Evolutionary conservation across 2,888 invertebrate genomes (phyloP).

Genomic region (Chrysina gloriosa): DNA sequence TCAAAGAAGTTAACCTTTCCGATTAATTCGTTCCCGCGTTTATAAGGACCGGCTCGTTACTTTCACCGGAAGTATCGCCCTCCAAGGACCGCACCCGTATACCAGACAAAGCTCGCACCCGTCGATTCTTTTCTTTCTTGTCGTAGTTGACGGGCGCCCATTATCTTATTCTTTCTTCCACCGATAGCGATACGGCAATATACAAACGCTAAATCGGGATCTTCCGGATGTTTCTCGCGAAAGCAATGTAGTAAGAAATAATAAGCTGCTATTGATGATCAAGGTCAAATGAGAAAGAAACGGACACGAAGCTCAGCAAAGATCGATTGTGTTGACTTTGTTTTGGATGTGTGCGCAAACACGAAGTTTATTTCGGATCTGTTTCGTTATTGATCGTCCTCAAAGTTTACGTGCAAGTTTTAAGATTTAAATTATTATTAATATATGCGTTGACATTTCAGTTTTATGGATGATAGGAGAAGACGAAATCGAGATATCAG

Average conservation of each 20-base stretch:
- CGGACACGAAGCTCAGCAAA: too few species aligned
- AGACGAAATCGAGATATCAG: not conserved
- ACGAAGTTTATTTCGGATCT: not conserved
- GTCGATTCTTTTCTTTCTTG: not conserved
- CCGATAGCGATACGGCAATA: not conserved
- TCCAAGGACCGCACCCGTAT: slow-evolving; percentile 20
- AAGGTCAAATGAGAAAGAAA: not conserved
- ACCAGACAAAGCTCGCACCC: slow-evolving; percentile 9
- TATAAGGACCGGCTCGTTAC: slow-evolving; percentile 24
- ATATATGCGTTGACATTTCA: slow-evolving; percentile 21
- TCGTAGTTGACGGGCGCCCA: not conserved
- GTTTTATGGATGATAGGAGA: slow-evolving; percentile 10
- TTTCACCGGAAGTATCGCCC: slow-evolving; percentile 36
- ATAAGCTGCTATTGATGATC: not conserved
- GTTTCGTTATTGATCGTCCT: not conserved
- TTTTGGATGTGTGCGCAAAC: too few species aligned
- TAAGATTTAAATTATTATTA: slow-evolving; percentile 19
- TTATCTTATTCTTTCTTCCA: not conserved
- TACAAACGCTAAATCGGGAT: not conserved
- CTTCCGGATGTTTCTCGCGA: not conserved
- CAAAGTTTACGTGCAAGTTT: not conserved
- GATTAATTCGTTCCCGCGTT: not conserved
- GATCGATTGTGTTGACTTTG: too few species aligned
- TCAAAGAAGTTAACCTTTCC: slow-evolving; percentile 22
- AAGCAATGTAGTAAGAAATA: not conserved